phyloP scores from a whole-genome alignment of 2,797 vertebrate species.

The Acrossocheilus wenchowensis region DNA sequence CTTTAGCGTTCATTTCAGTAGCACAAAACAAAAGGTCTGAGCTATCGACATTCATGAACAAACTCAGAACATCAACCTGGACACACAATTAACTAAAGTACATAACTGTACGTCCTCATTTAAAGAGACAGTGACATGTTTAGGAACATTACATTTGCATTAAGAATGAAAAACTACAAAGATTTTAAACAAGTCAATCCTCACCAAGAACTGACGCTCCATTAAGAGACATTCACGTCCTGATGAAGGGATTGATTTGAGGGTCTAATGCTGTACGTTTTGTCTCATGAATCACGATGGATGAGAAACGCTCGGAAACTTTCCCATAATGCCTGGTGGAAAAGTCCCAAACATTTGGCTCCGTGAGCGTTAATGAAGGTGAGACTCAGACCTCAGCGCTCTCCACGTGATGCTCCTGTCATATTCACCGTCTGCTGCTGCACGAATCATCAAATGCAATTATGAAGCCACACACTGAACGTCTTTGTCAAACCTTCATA shows the following conservation, averaged over 20 bases:
- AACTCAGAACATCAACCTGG: neutral
- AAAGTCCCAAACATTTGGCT: conserved; percentile 72
- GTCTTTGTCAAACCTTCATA: conserved; percentile 27
- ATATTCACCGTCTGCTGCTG: conserved; percentile 20
- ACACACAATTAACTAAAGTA: neutral
- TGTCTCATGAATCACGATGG: neutral
- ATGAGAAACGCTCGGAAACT: neutral
- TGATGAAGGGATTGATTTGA: neutral
- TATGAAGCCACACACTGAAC: conserved; percentile 42
- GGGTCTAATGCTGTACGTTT: too few species aligned
- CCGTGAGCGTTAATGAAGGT: neutral
- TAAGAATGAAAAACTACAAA: neutral
- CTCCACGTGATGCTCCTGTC: conserved; percentile 13
- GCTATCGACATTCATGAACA: neutral
- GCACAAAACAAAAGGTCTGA: neutral
- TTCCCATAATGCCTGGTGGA: conserved; percentile 43
- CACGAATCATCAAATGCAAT: neutral
- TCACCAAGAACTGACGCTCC: neutral
- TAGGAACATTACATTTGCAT: neutral
- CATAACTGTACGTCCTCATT: neutral
- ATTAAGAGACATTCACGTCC: neutral
- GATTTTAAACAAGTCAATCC: neutral
- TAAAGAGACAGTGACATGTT: neutral
- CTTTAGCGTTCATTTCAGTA: neutral
- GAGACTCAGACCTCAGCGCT: neutral